phyloP scores from a whole-genome alignment of 2,113 vertebrate species.

The Nyctibius bracteatus region DNA sequence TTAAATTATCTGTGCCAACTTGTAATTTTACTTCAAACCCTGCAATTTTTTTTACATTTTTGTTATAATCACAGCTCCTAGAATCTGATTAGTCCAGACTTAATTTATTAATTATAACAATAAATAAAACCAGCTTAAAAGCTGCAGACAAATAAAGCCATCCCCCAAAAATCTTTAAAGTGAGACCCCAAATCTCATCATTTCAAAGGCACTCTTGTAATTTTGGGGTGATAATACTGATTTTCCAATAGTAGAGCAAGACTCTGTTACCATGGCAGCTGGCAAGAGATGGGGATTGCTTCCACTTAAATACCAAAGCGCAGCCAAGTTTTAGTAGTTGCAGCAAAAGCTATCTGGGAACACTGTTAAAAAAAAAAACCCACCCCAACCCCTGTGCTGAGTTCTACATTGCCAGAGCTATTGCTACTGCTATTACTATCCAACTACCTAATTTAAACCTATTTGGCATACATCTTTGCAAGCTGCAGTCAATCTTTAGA shows the following conservation, averaged over 20 bases:
- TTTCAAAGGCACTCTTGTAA: background rate
- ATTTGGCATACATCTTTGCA: background rate
- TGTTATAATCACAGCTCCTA: background rate
- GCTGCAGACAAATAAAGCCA: no score
- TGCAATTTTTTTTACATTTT: background rate
- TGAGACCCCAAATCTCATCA: background rate
- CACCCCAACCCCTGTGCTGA: background rate
- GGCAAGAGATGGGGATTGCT: conserved; percentile 12
- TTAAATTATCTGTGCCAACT: background rate
- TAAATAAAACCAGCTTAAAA: background rate
- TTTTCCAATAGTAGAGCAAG: background rate
- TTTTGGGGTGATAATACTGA: background rate
- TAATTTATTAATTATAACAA: background rate
- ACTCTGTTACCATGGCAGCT: conserved; percentile 44
- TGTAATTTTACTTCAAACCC: background rate
- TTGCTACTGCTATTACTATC: background rate
- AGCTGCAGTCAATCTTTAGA: background rate
- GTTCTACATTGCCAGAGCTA: background rate
- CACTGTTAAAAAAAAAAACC: background rate
- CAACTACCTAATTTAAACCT: background rate
- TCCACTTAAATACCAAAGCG: conserved; percentile 30
- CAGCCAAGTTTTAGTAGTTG: conserved; percentile 39
- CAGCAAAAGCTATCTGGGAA: conserved; percentile 19
- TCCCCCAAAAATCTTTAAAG: background rate
- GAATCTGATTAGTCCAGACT: background rate